phyloP scores from a whole-genome alignment of 2,797 vertebrate species.

The Nannoperca australis region DNA sequence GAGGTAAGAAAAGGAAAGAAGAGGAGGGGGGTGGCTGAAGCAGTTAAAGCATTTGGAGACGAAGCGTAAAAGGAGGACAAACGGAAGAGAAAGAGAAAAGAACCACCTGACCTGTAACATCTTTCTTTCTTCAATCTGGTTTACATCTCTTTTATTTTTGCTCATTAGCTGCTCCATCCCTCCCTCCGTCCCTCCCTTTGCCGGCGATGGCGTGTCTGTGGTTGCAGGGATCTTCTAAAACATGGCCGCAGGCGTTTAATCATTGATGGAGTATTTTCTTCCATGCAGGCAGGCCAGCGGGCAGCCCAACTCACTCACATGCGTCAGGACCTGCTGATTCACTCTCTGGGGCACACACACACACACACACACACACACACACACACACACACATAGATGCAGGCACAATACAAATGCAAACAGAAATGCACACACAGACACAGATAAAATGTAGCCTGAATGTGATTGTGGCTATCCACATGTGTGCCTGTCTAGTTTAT shows the following conservation, averaged over 20 bases:
- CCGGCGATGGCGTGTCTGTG: slow-evolving; percentile 67
- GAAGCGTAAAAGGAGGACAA: slow-evolving; percentile 17
- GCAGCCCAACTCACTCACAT: slow-evolving; percentile 74
- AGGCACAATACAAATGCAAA: slow-evolving; percentile 53
- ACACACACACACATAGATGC: slow-evolving; percentile 19
- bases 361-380: slow-evolving; percentile 22
- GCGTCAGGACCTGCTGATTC: slow-evolving; percentile 83
- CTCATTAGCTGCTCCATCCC: slow-evolving; percentile 63
- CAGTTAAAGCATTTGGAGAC: slow-evolving; percentile 28
- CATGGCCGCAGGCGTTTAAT: slow-evolving; percentile 80
- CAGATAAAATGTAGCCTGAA: slow-evolving; percentile 51
- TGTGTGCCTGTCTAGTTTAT: slow-evolving; percentile 37
- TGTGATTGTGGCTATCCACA: slow-evolving; percentile 17
- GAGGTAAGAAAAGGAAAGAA: slow-evolving; percentile 23
- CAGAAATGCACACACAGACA: slow-evolving; percentile 41
- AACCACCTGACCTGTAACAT: slow-evolving; percentile 31
- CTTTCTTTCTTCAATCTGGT: slow-evolving; percentile 21
- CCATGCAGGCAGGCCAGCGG: slow-evolving; percentile 74
- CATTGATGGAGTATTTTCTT: slow-evolving; percentile 78
- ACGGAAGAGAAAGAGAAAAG: slow-evolving; percentile 17
- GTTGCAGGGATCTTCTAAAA: slow-evolving; percentile 72
- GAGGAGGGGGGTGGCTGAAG: slow-evolving; percentile 22
- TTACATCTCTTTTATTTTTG: slow-evolving; percentile 52
- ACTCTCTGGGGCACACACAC: slow-evolving; percentile 70
- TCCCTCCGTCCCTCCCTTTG: slow-evolving; percentile 44